These are phyloP conservation scores for Solea solea DNA, from an alignment of 2,113 vertebrate species.

Conservation along the genomic window DNA sequence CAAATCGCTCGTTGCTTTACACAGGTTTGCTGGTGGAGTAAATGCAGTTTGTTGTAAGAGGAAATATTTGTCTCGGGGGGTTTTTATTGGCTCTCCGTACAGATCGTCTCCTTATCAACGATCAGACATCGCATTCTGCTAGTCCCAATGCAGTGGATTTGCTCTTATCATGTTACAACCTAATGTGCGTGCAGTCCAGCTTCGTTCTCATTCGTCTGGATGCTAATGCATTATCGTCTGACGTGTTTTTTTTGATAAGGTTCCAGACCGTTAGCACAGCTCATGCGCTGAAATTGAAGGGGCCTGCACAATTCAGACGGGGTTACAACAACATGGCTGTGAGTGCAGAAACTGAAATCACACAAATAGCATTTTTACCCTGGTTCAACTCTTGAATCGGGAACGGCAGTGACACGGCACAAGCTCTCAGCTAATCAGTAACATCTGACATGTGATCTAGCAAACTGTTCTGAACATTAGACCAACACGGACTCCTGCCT, in stretches of 20 bases:
- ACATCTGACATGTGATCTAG: slow-evolving; percentile 32
- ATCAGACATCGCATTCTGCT: slow-evolving; percentile 33
- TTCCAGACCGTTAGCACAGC: slow-evolving; percentile 20
- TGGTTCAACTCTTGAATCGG: slow-evolving; percentile 1
- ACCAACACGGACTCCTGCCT: slow-evolving; percentile 17
- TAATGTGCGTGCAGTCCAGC: slow-evolving; percentile 7
- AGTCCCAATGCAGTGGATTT: slow-evolving; percentile 40
- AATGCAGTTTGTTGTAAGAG: slow-evolving; percentile 40
- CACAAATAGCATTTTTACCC: background rate
- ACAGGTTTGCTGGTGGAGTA: slow-evolving; percentile 47
- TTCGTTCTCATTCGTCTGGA: slow-evolving; percentile 10
- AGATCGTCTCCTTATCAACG: slow-evolving; percentile 34
- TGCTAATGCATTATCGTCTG: background rate
- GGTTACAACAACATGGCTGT: background rate
- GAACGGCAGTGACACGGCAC: background rate
- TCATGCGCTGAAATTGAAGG: slow-evolving; percentile 1
- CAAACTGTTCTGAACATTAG: slow-evolving; percentile 13
- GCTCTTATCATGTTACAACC: slow-evolving; percentile 25
- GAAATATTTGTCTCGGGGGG: slow-evolving; percentile 46
- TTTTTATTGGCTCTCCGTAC: slow-evolving; percentile 8
- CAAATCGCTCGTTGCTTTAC: slow-evolving; percentile 50
- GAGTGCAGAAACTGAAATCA: background rate
- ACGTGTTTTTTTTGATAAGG: slow-evolving; percentile 31
- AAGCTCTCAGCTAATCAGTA: slow-evolving; percentile 18
- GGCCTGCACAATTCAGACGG: background rate